phyloP scores from a whole-genome alignment of 2,888 invertebrate species.

The Rhagonycha fulva region DNA sequence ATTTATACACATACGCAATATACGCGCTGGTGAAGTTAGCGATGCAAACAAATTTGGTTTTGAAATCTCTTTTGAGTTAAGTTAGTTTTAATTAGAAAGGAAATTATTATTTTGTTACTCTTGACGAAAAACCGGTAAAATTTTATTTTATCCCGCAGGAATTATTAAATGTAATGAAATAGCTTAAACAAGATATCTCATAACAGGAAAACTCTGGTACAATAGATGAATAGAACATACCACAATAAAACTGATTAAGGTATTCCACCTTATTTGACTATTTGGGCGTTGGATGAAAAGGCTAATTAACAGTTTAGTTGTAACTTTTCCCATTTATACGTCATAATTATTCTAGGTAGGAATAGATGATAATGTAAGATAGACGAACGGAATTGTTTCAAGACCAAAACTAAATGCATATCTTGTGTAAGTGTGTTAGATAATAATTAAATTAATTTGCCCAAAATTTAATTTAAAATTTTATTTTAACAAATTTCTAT shows the following conservation, averaged over 20 bases:
- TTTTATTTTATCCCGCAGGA: slow-evolving; percentile 1
- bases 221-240: slow-evolving; percentile 19
- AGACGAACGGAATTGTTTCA: slow-evolving; percentile 6
- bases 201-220: slow-evolving; percentile 15
- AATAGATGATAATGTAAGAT: slow-evolving; percentile 8
- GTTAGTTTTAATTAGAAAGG: not conserved
- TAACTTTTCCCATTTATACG: slow-evolving; percentile 33
- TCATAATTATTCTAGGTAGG: slow-evolving; percentile 22
- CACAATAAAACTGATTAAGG: slow-evolving; percentile 13
- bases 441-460: not conserved
- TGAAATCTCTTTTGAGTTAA: no score
- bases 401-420: not conserved
- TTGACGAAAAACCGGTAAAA: not conserved
- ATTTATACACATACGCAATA: not conserved
- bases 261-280: slow-evolving; percentile 5
- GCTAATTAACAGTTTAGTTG: slow-evolving; percentile 10
- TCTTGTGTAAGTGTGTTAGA: not conserved
- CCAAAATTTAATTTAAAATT: not conserved
- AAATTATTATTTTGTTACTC: not conserved
- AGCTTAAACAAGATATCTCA: slow-evolving; percentile 13
- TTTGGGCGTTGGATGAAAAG: slow-evolving; percentile 11
- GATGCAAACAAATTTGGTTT: not conserved
- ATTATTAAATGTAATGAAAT: slow-evolving; percentile 12
- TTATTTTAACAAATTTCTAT: not conserved
- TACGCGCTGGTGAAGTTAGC: not conserved